Evolutionary conservation across 2,888 invertebrate genomes (phyloP), one percentile per base, ranked within the genome.

Genomic region (Leptothorax acervorum): DNA sequence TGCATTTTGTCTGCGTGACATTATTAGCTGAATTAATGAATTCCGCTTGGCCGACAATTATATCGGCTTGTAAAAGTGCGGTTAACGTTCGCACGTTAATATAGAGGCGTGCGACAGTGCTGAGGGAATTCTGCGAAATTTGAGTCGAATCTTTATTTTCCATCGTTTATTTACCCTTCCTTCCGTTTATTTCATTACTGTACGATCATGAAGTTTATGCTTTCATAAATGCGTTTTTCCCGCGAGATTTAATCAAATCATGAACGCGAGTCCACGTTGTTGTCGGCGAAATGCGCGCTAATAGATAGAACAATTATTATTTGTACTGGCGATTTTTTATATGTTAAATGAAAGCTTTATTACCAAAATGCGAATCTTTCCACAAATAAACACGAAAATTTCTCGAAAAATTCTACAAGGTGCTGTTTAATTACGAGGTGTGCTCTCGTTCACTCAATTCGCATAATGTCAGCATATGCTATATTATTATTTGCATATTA

Each of bases 71-170:
- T 73, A 73, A 81, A 81, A 73, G 73, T 6, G 35, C 48, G 18
- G 8, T 45, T 63, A 66, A 70, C n/a, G 39, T 73, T 81, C 79
- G 79, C 79, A 81, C 79, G 73, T 81, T 81, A 81, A 81, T 81
- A 48, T 23, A 73, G 55, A 39, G 39, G 57, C 48, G 57, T 23
- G 73, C 9, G 57, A 73, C 18, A 48, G n/a, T 23, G 23, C 18
- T 45, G 35, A 23, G 12, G 35, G 35, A 57, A 60, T 60, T 45
- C 35, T 35, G 18, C 4, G 66, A 55, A 65, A 28, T 68, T 55
- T 15, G 3, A 70, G 11, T 51, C 2, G 35, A 23, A 71, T 71
- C 48, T 70, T 71, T 60, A 79, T 79, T 71, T 79, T 6, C n/a
- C 45, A 57, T 70, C n/a, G 12, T 79, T 60, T 71, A 48, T 63